These are phyloP conservation scores for Drosophila subquinaria DNA, from an alignment of 2,888 invertebrate genomes.

Conservation along the genomic window DNA sequence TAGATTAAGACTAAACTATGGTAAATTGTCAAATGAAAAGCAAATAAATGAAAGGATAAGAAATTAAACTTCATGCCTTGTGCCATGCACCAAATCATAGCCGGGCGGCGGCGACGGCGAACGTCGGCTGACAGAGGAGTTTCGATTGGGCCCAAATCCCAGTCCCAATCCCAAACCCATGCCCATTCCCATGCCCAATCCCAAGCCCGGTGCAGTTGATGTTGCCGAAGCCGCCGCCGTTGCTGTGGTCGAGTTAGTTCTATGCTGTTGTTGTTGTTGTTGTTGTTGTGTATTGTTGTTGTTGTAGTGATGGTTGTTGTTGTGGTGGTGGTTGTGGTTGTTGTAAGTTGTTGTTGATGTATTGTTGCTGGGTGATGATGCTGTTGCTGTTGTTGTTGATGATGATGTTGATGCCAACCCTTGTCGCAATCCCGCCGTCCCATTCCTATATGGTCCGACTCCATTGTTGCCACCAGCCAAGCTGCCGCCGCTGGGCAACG, in stretches of 20 bases:
- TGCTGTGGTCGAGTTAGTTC: conserved; percentile 80
- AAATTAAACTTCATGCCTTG: conserved; percentile 86
- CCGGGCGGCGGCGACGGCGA: conserved; percentile 86
- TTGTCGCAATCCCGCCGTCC: conserved; percentile 84
- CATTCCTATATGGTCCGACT: conserved; percentile 80
- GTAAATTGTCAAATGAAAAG: conserved; percentile 23
- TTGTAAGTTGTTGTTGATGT: conserved; percentile 58
- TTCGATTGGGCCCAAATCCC: conserved; percentile 48
- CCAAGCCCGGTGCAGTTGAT: conserved; percentile 61
- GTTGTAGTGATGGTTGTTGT: conserved; percentile 71
- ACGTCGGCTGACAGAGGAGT: conserved; percentile 76
- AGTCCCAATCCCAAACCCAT: background rate
- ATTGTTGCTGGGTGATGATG: conserved; percentile 74
- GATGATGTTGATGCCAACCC: conserved; percentile 84
- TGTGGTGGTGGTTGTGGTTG: conserved; percentile 69
- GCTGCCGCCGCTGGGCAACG: conserved; percentile 73
- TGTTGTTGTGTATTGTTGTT: conserved; percentile 74
- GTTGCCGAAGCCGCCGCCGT: conserved; percentile 68
- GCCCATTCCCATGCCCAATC: background rate
- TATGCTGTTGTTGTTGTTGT: conserved; percentile 78
- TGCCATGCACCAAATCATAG: conserved; percentile 86
- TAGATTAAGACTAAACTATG: conserved; percentile 3
- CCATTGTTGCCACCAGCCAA: conserved; percentile 73
- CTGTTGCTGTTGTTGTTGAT: conserved; percentile 43
- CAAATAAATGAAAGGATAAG: conserved; percentile 40